Conservation (phyloP, 2,888 invertebrate species). For the Brassicogethes aeneus region DNA sequence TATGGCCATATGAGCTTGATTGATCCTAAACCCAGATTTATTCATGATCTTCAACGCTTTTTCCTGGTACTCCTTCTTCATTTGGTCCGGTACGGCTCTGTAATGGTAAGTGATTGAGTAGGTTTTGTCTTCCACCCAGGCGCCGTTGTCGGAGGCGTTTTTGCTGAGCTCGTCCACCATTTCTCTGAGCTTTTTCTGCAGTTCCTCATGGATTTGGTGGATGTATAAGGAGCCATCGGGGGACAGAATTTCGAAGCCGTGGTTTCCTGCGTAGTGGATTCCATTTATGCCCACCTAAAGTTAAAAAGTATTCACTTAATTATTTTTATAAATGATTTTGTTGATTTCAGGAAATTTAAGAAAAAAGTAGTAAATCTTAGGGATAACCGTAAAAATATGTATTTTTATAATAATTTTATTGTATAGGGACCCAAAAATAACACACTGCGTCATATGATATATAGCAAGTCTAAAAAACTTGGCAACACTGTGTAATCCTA, state of each 20-base stretch:
- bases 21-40: constrained; percentile 67
- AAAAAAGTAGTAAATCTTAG: no score
- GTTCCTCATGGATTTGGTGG: constrained; percentile 78
- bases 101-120: constrained; percentile 78
- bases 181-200: constrained; percentile 66
- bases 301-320: no score
- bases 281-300: constrained; percentile 72
- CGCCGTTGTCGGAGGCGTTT: constrained; percentile 74
- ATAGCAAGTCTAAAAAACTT: no score
- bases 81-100: constrained; percentile 64
- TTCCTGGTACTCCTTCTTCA: constrained; percentile 52
- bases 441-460: no score
- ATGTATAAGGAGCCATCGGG: constrained; percentile 84
- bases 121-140: constrained; percentile 87
- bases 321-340: not conserved
- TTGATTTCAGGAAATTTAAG: no score
- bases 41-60: constrained; percentile 64
- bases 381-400: no score
- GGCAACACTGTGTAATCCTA: no score
- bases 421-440: no score
- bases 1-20: constrained; percentile 73
- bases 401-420: no score
- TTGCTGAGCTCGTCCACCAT: constrained; percentile 71
- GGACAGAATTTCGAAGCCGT: constrained; percentile 78
- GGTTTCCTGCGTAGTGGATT: constrained; percentile 83